Conservation (phyloP, 2,888 invertebrate genomes). For the Lumbricus terrestris region DNA sequence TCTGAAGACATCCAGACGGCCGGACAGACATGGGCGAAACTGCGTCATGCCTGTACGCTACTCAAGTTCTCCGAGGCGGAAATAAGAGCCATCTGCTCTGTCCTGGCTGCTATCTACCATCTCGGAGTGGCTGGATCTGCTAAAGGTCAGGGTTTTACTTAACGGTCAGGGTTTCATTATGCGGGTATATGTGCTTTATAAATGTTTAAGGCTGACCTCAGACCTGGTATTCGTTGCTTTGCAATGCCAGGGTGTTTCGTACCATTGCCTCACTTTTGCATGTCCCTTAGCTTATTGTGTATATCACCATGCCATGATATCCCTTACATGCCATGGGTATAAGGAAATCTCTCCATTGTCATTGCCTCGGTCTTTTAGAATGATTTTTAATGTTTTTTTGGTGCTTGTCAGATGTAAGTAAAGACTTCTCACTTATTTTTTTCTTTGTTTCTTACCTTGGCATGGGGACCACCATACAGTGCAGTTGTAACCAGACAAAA, state of each 20-base stretch:
- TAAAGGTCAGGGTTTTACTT: conserved; percentile 49
- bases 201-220: background rate
- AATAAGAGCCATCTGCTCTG: conserved; percentile 79
- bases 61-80: conserved; percentile 77
- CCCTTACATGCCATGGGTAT: no score
- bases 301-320: no score
- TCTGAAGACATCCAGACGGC: conserved; percentile 78
- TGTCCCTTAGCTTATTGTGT: background rate
- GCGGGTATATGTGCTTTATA: background rate
- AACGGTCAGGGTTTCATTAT: background rate
- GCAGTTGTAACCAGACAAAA: no score
- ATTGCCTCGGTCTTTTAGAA: no score
- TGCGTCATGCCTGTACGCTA: conserved; percentile 74
- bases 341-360: no score
- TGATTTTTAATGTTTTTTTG: no score
- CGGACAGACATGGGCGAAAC: conserved; percentile 76
- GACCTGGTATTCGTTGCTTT: background rate
- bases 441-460: no score
- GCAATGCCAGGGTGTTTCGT: background rate
- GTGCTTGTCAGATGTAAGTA: no score
- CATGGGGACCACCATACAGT: no score
- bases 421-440: no score
- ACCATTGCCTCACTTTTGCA: background rate
- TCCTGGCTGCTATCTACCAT: conserved; percentile 90
- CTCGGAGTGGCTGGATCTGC: conserved; percentile 72